These are phyloP conservation scores for Brachionus calyciflorus DNA, from an alignment of 1,140 invertebrate genomes.

Conservation along the genomic window DNA sequence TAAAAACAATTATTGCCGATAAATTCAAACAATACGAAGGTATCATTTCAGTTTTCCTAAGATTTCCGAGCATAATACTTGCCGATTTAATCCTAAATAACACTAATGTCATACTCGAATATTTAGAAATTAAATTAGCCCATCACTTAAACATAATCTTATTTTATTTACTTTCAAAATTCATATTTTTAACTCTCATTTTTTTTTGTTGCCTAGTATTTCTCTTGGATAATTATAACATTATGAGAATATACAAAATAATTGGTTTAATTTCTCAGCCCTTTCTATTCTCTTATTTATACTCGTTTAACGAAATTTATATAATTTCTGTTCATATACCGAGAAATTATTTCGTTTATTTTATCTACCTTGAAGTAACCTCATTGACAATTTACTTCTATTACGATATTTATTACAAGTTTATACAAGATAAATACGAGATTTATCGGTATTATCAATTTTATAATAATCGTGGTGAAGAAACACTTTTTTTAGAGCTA, in stretches of 20 bases:
- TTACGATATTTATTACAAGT: slow-evolving; percentile 11
- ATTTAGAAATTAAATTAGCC: background rate
- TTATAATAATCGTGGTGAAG: slow-evolving; percentile 1
- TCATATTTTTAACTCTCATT: background rate
- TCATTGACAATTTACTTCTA: background rate
- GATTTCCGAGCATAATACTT: background rate
- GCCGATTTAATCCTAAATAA: slow-evolving; percentile 15
- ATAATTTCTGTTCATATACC: background rate
- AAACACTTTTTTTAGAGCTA: slow-evolving; percentile 16
- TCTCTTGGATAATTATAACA: background rate
- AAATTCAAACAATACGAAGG: background rate
- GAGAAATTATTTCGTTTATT: background rate
- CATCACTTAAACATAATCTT: background rate
- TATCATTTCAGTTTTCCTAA: too few relatives aligned
- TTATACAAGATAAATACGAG: slow-evolving; percentile 17
- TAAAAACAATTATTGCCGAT: background rate
- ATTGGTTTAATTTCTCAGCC: slow-evolving; percentile 3
- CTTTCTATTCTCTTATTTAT: slow-evolving; percentile 15
- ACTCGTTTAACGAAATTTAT: background rate
- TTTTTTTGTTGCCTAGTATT: slow-evolving; percentile 16
- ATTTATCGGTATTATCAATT: background rate
- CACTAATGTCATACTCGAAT: slow-evolving; percentile 2
- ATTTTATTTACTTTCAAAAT: slow-evolving; percentile 9
- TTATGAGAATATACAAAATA: slow-evolving; percentile 27
- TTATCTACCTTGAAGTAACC: background rate